These are phyloP conservation scores for Phrynocephalus versicolor DNA, from an alignment of 2,113 vertebrate genomes.

Conservation along the genomic window DNA sequence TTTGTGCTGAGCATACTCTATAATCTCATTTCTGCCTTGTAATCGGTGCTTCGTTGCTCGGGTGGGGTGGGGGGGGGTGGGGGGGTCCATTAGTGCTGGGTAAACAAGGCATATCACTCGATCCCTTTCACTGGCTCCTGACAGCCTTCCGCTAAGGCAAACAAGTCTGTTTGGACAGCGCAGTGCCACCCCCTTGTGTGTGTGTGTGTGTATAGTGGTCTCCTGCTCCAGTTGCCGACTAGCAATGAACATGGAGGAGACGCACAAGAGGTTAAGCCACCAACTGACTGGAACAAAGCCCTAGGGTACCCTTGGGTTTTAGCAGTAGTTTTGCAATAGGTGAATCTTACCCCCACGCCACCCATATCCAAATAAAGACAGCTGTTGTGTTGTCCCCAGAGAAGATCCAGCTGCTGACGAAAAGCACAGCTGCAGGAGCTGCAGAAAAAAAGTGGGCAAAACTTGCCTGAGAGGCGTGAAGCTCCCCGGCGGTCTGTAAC, in stretches of 20 bases:
- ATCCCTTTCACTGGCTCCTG: not conserved
- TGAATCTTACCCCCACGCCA: not conserved
- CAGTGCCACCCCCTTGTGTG: not conserved
- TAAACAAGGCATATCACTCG: conserved; percentile 39
- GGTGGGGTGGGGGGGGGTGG: conserved; percentile 31
- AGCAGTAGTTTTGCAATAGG: not conserved
- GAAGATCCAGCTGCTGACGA: not conserved
- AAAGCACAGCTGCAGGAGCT: not conserved
- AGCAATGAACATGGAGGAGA: not conserved
- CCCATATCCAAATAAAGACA: no score
- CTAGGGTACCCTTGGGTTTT: not conserved
- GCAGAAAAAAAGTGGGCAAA: not conserved
- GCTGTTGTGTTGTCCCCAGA: not conserved
- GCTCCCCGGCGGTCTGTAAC: not conserved
- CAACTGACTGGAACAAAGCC: not conserved
- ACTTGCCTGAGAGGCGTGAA: not conserved
- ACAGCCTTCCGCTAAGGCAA: conserved; percentile 48
- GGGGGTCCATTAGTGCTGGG: conserved; percentile 57
- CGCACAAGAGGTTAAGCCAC: not conserved
- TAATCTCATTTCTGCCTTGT: conserved; percentile 54
- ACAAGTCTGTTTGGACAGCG: conserved; percentile 29
- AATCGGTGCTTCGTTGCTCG: conserved; percentile 65
- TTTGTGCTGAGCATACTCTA: conserved; percentile 48
- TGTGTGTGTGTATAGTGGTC: not conserved
- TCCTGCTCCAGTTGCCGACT: no score